A percentile compares a stretch with the other conserved stretches of the same genome.
Conservation (phyloP, 2,888 invertebrate species). For the Suillia variegata region DNA sequence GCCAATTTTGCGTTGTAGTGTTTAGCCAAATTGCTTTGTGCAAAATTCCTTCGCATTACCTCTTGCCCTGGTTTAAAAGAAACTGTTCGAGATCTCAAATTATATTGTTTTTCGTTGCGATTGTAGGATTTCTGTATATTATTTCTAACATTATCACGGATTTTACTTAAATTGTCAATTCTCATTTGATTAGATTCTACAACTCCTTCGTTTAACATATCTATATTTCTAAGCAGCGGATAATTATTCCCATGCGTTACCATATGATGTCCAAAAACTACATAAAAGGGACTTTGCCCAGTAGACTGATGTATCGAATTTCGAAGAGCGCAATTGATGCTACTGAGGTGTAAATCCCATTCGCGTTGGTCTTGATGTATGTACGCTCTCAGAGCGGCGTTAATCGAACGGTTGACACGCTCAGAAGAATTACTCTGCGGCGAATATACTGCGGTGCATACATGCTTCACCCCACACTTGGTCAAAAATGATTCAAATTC, state of each 20-base stretch:
- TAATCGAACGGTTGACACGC: conserved; percentile 1
- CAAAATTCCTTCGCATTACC: neutral
- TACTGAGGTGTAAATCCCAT: neutral
- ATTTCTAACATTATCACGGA: neutral
- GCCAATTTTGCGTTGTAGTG: neutral
- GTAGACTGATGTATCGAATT: neutral
- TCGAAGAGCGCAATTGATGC: neutral
- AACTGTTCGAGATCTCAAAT: neutral
- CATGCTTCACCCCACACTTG: neutral
- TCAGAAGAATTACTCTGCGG: conserved; percentile 1
- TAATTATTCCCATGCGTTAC: neutral
- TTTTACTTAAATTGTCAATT: neutral
- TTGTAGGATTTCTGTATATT: neutral
- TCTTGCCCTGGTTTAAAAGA: neutral
- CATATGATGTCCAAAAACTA: conserved; percentile 6
- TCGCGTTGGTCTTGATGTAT: neutral
- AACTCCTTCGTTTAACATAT: neutral
- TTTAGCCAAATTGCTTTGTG: neutral
- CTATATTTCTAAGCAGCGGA: neutral
- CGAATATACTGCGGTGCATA: neutral
- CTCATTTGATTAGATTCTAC: neutral
- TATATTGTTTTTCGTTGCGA: neutral
- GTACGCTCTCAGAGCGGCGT: neutral
- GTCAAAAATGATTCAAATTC: conserved; percentile 2
- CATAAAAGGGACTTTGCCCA: neutral